A percentile compares a stretch with the other conserved stretches of the same genome.
Evolutionary conservation across 2,113 vertebrate species (phyloP).

Genomic region (Nanorana parkeri): DNA sequence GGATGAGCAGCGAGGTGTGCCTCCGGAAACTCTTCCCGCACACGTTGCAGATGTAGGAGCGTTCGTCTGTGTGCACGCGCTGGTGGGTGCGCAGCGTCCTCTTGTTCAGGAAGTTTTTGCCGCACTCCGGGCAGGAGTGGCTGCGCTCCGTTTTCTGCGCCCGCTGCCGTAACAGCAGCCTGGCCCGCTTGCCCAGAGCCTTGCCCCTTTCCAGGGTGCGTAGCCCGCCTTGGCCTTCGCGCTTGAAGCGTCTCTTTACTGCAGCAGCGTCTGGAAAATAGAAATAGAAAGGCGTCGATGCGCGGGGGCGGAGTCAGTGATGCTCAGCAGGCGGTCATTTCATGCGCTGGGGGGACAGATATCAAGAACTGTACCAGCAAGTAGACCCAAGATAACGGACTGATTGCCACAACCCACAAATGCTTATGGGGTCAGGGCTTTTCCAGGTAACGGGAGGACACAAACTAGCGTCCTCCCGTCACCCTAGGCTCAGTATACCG

Average conservation of each 20-base stretch:
- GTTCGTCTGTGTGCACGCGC: constrained; percentile 56
- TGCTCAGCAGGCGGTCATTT: no score
- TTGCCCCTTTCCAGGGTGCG: constrained; percentile 34
- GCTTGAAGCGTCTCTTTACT: constrained; percentile 12
- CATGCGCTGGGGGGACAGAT: no score
- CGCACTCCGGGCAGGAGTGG: constrained; percentile 70
- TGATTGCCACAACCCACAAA: no score
- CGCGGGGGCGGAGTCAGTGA: no score
- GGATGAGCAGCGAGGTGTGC: constrained; percentile 61
- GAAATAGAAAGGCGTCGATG: no score
- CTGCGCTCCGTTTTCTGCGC: constrained; percentile 63
- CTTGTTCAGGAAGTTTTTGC: constrained; percentile 70
- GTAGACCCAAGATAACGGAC: no score
- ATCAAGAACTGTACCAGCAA: no score
- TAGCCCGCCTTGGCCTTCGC: background rate
- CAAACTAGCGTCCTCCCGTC: no score
- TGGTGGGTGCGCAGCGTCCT: constrained; percentile 59
- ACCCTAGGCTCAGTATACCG: no score
- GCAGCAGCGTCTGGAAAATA: background rate
- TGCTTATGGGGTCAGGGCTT: no score
- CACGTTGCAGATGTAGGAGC: constrained; percentile 68
- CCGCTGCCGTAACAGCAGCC: constrained; percentile 42
- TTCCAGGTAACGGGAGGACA: no score
- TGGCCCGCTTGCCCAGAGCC: constrained; percentile 42
- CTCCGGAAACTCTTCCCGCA: constrained; percentile 68